These are phyloP conservation scores for Ginglymostoma cirratum DNA, from an alignment of 2,113 vertebrate genomes.

Conservation along the genomic window DNA sequence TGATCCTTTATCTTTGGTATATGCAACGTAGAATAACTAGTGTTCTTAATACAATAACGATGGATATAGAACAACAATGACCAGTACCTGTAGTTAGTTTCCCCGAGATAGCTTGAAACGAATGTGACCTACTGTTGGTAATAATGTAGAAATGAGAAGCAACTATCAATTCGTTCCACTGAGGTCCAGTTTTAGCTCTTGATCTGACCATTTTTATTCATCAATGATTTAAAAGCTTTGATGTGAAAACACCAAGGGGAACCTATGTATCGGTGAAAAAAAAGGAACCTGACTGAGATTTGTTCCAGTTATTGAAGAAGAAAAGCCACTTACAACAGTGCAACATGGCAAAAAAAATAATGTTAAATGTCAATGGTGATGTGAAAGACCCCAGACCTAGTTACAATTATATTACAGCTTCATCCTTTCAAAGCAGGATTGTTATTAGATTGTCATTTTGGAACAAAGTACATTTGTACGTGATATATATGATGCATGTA, in stretches of 20 bases:
- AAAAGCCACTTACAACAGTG: background rate
- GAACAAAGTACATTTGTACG: background rate
- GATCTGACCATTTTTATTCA: background rate
- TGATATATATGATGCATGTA: background rate
- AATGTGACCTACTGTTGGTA: background rate
- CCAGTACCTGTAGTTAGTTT: background rate
- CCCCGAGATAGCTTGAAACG: background rate
- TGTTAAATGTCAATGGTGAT: background rate
- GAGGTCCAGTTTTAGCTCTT: background rate
- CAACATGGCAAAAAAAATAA: background rate
- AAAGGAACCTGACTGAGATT: background rate
- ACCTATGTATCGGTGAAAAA: background rate
- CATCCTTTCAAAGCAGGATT: background rate
- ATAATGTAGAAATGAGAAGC: background rate
- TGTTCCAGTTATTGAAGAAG: background rate
- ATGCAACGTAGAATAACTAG: background rate
- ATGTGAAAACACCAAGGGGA: background rate
- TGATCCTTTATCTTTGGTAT: background rate
- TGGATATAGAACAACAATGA: background rate
- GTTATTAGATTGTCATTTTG: background rate
- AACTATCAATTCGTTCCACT: background rate
- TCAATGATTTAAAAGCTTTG: background rate
- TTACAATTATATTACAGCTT: background rate
- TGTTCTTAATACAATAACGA: background rate
- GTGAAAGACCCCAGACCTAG: background rate